A percentile compares a stretch with the other conserved stretches of the same genome.
These are phyloP conservation scores for Aphelocoma californica DNA, from an alignment of 2,797 vertebrate species.

Conservation along the genomic window DNA sequence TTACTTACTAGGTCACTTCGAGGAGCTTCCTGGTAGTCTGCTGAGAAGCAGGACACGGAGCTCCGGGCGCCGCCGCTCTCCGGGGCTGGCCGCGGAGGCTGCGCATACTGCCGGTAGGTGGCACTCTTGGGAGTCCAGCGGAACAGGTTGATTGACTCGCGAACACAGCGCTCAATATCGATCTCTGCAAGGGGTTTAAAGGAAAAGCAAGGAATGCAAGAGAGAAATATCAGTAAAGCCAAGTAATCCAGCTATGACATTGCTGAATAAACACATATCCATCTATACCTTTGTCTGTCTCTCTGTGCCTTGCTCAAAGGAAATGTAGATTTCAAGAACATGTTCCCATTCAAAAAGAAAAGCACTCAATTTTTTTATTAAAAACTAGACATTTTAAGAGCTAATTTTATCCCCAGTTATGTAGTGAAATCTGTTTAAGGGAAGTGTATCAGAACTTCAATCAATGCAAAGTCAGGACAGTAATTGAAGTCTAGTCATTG, in stretches of 20 bases:
- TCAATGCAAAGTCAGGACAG: background rate
- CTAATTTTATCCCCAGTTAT: background rate
- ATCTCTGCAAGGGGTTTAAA: slow-evolving; percentile 81
- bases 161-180: slow-evolving; percentile 95
- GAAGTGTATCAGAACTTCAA: background rate
- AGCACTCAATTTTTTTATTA: background rate
- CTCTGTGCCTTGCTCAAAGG: background rate
- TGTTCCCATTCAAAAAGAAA: background rate
- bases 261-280: background rate
- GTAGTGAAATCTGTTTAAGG: background rate
- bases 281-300: background rate
- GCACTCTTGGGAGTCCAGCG: slow-evolving; percentile 96
- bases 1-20: slow-evolving; percentile 87
- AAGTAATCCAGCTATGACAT: background rate
- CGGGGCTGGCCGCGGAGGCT: slow-evolving; percentile 75
- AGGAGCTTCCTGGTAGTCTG: slow-evolving; percentile 86
- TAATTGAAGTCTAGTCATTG: accelerated
- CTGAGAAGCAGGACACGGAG: slow-evolving; percentile 77
- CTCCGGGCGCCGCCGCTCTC: slow-evolving; percentile 75
- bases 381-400: background rate
- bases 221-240: background rate
- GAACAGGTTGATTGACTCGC: slow-evolving; percentile 96
- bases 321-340: background rate
- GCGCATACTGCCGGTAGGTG: slow-evolving; percentile 92
- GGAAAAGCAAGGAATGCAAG: background rate